Evolutionary conservation across 2,113 vertebrate species (phyloP).

Genomic region (Alouatta palliata): DNA sequence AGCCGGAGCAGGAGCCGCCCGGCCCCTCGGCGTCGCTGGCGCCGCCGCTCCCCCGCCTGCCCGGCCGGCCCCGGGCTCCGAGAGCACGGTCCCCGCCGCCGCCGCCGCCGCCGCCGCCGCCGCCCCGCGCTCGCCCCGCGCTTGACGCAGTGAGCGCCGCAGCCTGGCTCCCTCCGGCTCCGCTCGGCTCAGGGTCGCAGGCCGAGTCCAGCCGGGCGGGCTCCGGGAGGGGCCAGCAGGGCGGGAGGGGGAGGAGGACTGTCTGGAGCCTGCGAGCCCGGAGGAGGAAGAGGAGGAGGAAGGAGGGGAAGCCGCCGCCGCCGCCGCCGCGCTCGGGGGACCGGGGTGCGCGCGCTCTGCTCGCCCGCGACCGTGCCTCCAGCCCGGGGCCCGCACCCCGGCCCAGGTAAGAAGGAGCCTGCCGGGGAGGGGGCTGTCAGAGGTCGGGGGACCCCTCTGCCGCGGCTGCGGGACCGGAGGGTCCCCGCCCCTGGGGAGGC

Average conservation of each 20-base stretch:
- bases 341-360: constrained; percentile 44
- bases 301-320: constrained; percentile 47
- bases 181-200: constrained; percentile 48
- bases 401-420: constrained; percentile 70
- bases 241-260: constrained; percentile 68
- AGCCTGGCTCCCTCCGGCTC: constrained; percentile 79
- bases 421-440: neutral
- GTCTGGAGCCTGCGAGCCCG: constrained; percentile 61
- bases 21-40: neutral
- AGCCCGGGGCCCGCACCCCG: neutral
- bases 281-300: constrained; percentile 68
- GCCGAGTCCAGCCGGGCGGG: constrained; percentile 56
- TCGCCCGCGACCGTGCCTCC: neutral
- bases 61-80: neutral
- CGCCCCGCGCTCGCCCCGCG: constrained; percentile 73
- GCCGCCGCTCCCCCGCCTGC: neutral
- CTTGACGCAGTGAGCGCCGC: constrained; percentile 91
- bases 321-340: constrained; percentile 14
- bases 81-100: constrained; percentile 62
- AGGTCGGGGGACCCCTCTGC: neutral
- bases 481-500: constrained; percentile 21
- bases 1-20: constrained; percentile 63
- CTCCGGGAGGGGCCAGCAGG: constrained; percentile 53
- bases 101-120: constrained; percentile 30
- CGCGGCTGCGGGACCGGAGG: neutral